A percentile compares a stretch with the other conserved stretches of the same genome.
Conservation (phyloP, 1,140 invertebrate genomes). For the Harpegnathos saltator region DNA sequence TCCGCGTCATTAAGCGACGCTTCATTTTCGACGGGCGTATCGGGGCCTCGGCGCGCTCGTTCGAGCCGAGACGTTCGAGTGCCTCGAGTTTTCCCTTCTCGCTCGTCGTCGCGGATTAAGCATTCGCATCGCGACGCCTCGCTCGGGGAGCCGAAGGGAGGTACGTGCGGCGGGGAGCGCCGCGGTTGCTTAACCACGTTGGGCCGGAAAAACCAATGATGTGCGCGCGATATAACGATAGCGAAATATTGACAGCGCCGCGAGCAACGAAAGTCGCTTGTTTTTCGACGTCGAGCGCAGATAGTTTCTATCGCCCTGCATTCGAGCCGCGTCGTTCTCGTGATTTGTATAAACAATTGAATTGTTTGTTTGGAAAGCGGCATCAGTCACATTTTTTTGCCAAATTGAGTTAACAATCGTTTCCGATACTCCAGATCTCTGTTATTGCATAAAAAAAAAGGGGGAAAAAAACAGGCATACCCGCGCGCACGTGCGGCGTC, state of each 20-base stretch:
- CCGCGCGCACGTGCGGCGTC: background rate
- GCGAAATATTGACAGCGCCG: constrained; percentile 26
- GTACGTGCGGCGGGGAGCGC: no score
- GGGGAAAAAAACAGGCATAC: background rate
- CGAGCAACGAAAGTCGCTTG: constrained; percentile 43
- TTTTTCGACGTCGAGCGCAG: constrained; percentile 36
- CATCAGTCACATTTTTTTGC: constrained; percentile 48
- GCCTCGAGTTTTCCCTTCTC: no score
- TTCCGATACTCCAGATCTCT: constrained; percentile 37
- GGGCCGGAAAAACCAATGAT: constrained; percentile 6
- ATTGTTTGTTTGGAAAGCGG: constrained; percentile 52
- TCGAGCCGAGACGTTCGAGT: no score
- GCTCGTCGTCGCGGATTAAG: background rate
- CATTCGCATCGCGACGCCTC: background rate
- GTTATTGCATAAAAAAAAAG: constrained; percentile 22
- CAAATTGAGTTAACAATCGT: constrained; percentile 52
- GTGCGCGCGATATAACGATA: constrained; percentile 10
- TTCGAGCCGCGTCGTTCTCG: constrained; percentile 28
- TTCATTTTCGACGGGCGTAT: no score
- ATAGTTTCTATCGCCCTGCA: constrained; percentile 29
- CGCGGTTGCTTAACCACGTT: background rate
- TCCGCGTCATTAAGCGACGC: no score
- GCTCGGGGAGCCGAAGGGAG: no score
- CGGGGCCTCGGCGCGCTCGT: no score
- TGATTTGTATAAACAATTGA: constrained; percentile 62